Base-by-base conservation (phyloP, 35 echinoderm and acorn worm species). In the Lytechinus pictus region DNA sequence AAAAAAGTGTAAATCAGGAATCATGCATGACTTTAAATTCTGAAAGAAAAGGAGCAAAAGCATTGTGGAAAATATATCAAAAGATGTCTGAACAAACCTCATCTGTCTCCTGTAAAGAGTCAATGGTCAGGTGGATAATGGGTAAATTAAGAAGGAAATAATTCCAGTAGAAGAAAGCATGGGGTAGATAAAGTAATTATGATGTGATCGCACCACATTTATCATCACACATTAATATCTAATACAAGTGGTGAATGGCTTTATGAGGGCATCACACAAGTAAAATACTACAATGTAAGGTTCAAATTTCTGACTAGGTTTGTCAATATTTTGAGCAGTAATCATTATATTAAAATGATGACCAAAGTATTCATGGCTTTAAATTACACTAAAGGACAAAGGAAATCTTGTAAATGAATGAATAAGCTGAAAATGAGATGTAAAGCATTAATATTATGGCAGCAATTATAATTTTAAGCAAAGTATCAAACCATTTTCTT, bases 61-160 rank as follows among this genome's bases (percentile, higher is more conserved):
- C 28, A 90, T 54, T 29, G 13, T 52, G 52, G 52, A 24, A 79
- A 79, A 79, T 79, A 24, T 90, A 90, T 90, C 28, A 21, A 44
- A 90, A 52, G 10, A 52, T 10, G 28, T 89, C 27, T 16, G 57
- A 12, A 93, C 92, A 57, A 54, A 93, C 92, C 92, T 93, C 53
- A 3, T 93, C 92, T 27, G 92, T 93, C 92, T 54, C 55, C 92
- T 93, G 92, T 14, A 54, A n/a, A 28, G 5, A 8, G 55, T 93
- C n/a, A 57, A 93, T 21, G 14, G 92, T 54, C 52, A 9, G 27
- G 55, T 93, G 92, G 92, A 93, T 93, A 57, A 93, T 93, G 92
- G 54, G 92, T n/a, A n/a, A 79, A 24, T 16, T 8, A 79, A 79
- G n/a, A 24, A 79, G 66, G 19, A 79, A 7, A 24, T 7, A 79